phyloP scores from a whole-genome alignment of 2,888 invertebrate genomes.

The Scaptomyza polygonia region DNA sequence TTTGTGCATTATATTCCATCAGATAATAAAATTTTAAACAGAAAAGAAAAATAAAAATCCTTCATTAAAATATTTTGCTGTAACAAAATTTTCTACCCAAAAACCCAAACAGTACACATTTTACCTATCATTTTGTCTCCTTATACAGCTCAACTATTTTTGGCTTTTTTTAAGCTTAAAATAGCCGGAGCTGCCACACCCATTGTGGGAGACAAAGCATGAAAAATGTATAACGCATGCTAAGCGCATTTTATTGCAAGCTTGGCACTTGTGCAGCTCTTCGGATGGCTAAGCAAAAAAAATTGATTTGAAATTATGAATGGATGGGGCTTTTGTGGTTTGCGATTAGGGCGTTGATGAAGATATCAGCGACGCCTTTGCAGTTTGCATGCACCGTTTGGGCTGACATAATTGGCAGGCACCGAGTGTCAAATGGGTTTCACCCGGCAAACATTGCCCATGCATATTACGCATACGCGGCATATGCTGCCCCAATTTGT shows the following conservation, averaged over 20 bases:
- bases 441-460: neutral
- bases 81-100: neutral
- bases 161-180: neutral
- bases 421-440: slow-evolving; percentile 15
- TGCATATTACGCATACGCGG: slow-evolving; percentile 58
- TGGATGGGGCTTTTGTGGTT: slow-evolving; percentile 6
- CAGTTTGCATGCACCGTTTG: slow-evolving; percentile 36
- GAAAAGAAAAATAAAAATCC: too few relatives aligned
- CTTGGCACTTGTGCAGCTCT: slow-evolving; percentile 15
- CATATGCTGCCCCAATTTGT: slow-evolving; percentile 50
- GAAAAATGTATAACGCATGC: slow-evolving; percentile 52
- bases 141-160: slow-evolving; percentile 12
- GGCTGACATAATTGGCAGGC: slow-evolving; percentile 30
- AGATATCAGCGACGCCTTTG: slow-evolving; percentile 20
- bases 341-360: slow-evolving; percentile 8
- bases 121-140: slow-evolving; percentile 31
- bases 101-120: neutral
- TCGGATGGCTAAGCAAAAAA: slow-evolving; percentile 25
- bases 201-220: slow-evolving; percentile 2
- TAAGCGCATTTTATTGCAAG: slow-evolving; percentile 15
- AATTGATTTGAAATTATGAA: slow-evolving; percentile 32
- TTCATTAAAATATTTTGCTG: neutral
- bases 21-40: too few relatives aligned
- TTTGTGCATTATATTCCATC: neutral
- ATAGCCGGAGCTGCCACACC: slow-evolving; percentile 17